Conservation (phyloP, 2,888 invertebrate species). For the Epsilonema sp. region DNA sequence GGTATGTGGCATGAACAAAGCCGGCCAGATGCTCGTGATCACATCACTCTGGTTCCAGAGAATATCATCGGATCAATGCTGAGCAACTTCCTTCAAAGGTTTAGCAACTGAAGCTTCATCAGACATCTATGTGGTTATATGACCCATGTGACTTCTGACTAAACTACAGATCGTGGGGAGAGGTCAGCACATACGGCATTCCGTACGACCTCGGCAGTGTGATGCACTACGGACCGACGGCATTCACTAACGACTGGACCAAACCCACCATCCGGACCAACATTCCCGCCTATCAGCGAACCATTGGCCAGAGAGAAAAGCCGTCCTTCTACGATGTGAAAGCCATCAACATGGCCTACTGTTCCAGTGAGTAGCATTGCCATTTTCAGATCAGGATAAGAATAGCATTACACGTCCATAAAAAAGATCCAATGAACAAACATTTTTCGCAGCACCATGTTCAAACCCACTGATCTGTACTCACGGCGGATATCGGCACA, state of each 20-base stretch:
- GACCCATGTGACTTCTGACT: too few relatives aligned
- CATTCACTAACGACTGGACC: slow-evolving; percentile 21
- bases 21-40: slow-evolving; percentile 16
- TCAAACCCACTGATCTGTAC: slow-evolving; percentile 11
- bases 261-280: slow-evolving; percentile 22
- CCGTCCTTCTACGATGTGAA: slow-evolving; percentile 21
- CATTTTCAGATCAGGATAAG: too few relatives aligned
- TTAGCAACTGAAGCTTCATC: too few relatives aligned
- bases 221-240: slow-evolving; percentile 25
- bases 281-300: slow-evolving; percentile 20
- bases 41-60: slow-evolving; percentile 13
- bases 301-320: slow-evolving; percentile 25
- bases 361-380: slow-evolving; percentile 18
- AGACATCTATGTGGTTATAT: neutral
- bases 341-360: slow-evolving; percentile 23
- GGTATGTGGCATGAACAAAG: slow-evolving; percentile 24
- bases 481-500: slow-evolving; percentile 25
- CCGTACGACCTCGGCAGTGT: slow-evolving; percentile 23
- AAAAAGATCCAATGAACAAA: too few relatives aligned
- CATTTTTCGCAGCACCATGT: too few relatives aligned
- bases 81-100: slow-evolving; percentile 19
- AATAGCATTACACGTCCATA: too few relatives aligned
- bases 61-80: slow-evolving; percentile 22
- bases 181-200: slow-evolving; percentile 15
- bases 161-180: slow-evolving; percentile 9